Evolutionary conservation across 2,113 vertebrate species (phyloP), one percentile per base, ranked within the genome.

Genomic region (Erinaceus europaeus): DNA sequence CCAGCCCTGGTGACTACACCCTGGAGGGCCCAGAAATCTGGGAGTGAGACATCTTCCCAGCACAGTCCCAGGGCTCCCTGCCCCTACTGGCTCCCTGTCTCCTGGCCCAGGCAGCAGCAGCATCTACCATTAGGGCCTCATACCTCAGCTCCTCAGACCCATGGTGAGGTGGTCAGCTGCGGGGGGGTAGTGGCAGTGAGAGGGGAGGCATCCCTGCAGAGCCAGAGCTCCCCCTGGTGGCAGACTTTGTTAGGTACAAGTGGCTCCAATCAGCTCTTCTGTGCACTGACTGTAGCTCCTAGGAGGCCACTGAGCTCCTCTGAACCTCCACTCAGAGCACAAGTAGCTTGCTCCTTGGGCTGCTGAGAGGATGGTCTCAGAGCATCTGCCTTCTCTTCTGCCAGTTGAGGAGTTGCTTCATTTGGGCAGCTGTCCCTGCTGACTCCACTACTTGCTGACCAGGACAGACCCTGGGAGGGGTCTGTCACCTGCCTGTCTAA

Each of bases 101-200:
- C 84, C 34, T 89, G 90, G 92, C 69, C 73, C 61, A 40, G 90
- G 55, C 76, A 21, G 52, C 80, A 74, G 75, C 72, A 38, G 42
- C 32, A 1, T 12, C 69, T n/a, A 44, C 34, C 69, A 21, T 44
- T 72, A 6, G 1, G 5, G 59, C 73, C 71, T 81, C 25, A 0
- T 20, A 27, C 10, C 52, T 42, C 80, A 42, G 92, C 48, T 44
- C 38, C 65, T 67, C 74, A 74, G 78, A 29, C 25, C 81, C 52
- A 73, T 53, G 85, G 93, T 79, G 92, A 95, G 89, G 89, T 27
- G 40, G 87, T 69, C 57, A 61, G 55, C 74, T 4, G 3, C 10
- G 1, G 25, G 68, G 62, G 23, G 29, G 46, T 55, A 44, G 25
- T 1, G 0, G 9, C 57, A n/a, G 44, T 2, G 5, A 38, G 50